phyloP scores from a whole-genome alignment of 1,140 invertebrate species.

The Venustaconcha ellipsiformis region DNA sequence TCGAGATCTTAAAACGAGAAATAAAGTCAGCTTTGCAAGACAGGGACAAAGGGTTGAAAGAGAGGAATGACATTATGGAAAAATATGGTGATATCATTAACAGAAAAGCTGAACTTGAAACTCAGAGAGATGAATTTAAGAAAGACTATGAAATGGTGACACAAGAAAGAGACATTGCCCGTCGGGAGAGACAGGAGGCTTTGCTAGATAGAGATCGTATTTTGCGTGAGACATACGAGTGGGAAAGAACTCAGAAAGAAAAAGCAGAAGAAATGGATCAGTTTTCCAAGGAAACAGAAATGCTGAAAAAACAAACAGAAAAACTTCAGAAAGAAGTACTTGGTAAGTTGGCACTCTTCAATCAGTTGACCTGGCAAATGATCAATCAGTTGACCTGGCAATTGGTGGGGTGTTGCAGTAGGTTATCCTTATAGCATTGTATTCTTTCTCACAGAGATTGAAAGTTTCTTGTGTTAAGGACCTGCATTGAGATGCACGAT shows the following conservation, averaged over 20 bases:
- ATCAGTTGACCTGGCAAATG: too few species aligned
- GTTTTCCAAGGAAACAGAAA: slow-evolving; percentile 61
- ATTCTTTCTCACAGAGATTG: background rate
- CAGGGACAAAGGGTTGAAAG: slow-evolving; percentile 86
- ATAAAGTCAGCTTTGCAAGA: slow-evolving; percentile 86
- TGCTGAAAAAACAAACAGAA: slow-evolving; percentile 81
- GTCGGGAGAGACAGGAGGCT: slow-evolving; percentile 60
- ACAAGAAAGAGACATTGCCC: slow-evolving; percentile 57
- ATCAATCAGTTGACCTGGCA: background rate
- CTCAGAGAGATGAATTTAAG: slow-evolving; percentile 52
- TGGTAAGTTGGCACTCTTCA: slow-evolving; percentile 63
- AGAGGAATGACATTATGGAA: slow-evolving; percentile 83
- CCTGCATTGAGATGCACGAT: background rate
- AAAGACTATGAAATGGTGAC: slow-evolving; percentile 57
- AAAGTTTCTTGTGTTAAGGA: background rate
- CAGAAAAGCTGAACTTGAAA: slow-evolving; percentile 56
- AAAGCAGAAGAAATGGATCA: slow-evolving; percentile 63
- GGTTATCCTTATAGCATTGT: background rate
- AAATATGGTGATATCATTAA: slow-evolving; percentile 78
- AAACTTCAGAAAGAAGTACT: slow-evolving; percentile 84
- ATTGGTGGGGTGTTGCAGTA: background rate
- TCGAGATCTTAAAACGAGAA: slow-evolving; percentile 84
- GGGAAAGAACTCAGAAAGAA: slow-evolving; percentile 59
- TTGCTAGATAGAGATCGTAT: slow-evolving; percentile 58
- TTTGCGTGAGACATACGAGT: slow-evolving; percentile 59